Evolutionary conservation across 2,888 invertebrate genomes (phyloP), one percentile per base, ranked within the genome.

Genomic region (Gnatocerus cornutus): DNA sequence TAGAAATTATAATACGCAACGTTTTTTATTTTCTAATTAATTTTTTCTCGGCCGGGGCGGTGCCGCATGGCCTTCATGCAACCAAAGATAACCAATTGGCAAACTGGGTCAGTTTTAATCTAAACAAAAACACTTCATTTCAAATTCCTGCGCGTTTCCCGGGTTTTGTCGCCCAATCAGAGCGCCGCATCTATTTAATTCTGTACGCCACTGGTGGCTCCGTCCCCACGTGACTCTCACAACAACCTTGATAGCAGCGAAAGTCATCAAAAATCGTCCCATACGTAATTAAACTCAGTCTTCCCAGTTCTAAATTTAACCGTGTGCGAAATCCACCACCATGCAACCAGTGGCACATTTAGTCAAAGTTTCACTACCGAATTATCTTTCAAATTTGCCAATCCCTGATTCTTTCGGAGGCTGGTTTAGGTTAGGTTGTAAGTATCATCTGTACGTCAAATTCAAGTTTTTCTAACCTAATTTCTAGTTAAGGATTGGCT

Each of bases 351-450:
- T 96, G 65, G 91, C 94, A 59, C 89, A 90, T 80, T 85, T 95
- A 79, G 90, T 96, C 3, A 94, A 93, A 86, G 90, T 90, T 71
- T 90, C 92, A 45, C 85, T 96, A 76, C 96, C 96, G 3, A 92
- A 94, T 85, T 97, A 97, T 87, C 88, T 97, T 78, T 88, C 93
- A 63, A 89, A 89, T 82, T 87, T 97, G 73, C 97, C 96, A 13
- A 91, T 97, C 83, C 96, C 97, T 6, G 91, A 94, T 81, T 88
- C 91, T 9, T 85, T 96, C 75, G 91, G 92, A 73, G 96, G 96
- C 82, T 94, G 95, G 93, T 95, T 96, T 85, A 90, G 89, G 79
- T 88, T 96, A 74, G 92, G 95, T 86, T 88, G 96, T 96, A 88
- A 88, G 88, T 86, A 77, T 55, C 33, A 8, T 52, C 16, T 48